These are phyloP conservation scores for Pelodiscus sinensis DNA, from an alignment of 2,113 vertebrate genomes.

Conservation along the genomic window DNA sequence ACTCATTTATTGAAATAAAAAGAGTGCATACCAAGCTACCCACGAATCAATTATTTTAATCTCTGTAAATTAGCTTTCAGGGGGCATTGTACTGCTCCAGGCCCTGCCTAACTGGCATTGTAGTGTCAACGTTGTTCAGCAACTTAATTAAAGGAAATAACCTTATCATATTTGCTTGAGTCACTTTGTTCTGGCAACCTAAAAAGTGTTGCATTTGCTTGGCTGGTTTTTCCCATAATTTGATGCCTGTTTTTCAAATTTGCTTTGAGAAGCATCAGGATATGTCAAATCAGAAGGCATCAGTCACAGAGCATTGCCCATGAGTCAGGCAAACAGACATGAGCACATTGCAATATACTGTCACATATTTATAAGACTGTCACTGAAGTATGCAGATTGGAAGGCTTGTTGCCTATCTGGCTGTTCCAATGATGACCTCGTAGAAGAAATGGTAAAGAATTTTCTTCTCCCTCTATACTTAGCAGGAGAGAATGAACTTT, in stretches of 20 bases:
- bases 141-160: neutral
- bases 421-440: neutral
- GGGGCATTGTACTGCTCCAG: neutral
- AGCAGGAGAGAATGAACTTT: neutral
- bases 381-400: neutral
- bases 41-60: neutral
- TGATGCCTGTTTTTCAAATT: neutral
- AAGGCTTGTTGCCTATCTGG: neutral
- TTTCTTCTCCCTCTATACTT: neutral
- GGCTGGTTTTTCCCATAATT: neutral
- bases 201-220: neutral
- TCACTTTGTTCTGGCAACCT: neutral
- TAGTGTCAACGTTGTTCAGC: neutral
- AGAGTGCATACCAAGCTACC: neutral
- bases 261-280: neutral
- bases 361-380: neutral
- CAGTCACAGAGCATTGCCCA: neutral
- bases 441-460: neutral
- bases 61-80: constrained; percentile 27
- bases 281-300: neutral
- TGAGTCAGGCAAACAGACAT: neutral
- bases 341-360: neutral
- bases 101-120: neutral
- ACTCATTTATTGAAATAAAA: neutral
- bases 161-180: rapidly evolving